These are phyloP conservation scores for Ictidomys tridecemlineatus DNA, from an alignment of 2,113 vertebrate genomes.

Conservation along the genomic window DNA sequence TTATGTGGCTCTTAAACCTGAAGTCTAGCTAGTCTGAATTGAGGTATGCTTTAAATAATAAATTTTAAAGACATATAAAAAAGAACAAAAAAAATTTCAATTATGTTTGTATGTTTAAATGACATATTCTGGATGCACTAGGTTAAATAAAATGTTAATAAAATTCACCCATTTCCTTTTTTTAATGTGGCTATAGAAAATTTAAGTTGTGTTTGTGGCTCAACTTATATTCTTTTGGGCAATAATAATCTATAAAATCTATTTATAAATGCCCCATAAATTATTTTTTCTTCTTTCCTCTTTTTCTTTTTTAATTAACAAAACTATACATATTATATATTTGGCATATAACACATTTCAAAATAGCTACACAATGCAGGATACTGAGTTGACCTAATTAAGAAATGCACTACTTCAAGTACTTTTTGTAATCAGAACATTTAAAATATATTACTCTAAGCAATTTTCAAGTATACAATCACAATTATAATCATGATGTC, in stretches of 20 bases:
- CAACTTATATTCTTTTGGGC: background rate
- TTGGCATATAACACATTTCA: background rate
- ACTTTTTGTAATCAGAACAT: background rate
- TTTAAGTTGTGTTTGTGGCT: conserved; percentile 15
- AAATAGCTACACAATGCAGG: background rate
- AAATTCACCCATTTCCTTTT: conserved; percentile 28
- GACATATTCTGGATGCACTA: background rate
- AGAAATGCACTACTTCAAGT: background rate
- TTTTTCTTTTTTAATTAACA: background rate
- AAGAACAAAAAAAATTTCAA: conserved; percentile 7
- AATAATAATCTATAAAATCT: background rate
- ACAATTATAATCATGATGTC: background rate
- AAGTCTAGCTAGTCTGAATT: background rate
- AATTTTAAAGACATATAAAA: conserved; percentile 8
- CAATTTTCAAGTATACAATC: background rate
- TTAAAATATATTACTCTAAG: background rate
- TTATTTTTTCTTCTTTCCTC: background rate
- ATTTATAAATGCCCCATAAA: conserved; percentile 18
- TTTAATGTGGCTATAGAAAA: background rate
- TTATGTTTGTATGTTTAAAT: conserved; percentile 12
- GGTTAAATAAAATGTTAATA: conserved; percentile 41
- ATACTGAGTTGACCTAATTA: background rate
- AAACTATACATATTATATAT: background rate
- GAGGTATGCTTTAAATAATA: background rate
- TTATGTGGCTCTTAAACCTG: background rate